Conservation (phyloP, 2,888 invertebrate genomes). For the Drosophila acutilabella region DNA sequence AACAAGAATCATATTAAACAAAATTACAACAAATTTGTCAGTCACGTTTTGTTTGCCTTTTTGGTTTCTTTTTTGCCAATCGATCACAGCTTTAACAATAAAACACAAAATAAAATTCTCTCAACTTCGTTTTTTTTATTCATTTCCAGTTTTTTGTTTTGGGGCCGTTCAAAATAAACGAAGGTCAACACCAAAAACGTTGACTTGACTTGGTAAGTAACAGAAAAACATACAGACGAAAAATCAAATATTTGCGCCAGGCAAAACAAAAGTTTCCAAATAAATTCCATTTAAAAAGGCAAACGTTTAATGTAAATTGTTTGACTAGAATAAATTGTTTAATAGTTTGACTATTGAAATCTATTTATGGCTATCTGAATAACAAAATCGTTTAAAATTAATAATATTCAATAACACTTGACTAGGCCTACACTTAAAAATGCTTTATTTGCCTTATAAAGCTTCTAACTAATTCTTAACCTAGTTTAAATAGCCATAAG, state of each 20-base stretch:
- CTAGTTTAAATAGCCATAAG: not conserved
- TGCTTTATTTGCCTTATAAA: too few species aligned
- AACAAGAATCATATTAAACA: slow-evolving; percentile 8
- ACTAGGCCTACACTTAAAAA: not conserved
- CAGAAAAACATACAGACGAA: slow-evolving; percentile 27
- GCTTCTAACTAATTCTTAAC: not conserved
- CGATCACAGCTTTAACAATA: slow-evolving; percentile 15
- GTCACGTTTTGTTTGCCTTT: slow-evolving; percentile 1
- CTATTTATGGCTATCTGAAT: slow-evolving; percentile 47
- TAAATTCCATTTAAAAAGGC: slow-evolving; percentile 20
- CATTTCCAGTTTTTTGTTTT: slow-evolving; percentile 61
- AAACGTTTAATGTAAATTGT: slow-evolving; percentile 3
- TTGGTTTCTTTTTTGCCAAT: slow-evolving; percentile 8
- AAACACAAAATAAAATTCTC: slow-evolving; percentile 23
- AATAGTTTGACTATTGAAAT: slow-evolving; percentile 4
- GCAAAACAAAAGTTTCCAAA: slow-evolving; percentile 12
- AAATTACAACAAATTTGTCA: slow-evolving; percentile 25
- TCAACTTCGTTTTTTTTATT: slow-evolving; percentile 32
- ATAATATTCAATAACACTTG: slow-evolving; percentile 33
- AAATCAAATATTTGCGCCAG: slow-evolving; percentile 39
- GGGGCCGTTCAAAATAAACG: slow-evolving; percentile 25
- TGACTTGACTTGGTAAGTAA: slow-evolving; percentile 36
- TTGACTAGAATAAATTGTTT: slow-evolving; percentile 3
- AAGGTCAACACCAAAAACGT: slow-evolving; percentile 59
- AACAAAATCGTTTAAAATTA: slow-evolving; percentile 54